Percentiles rank a stretch among this genome's conserved stretches.
Evolutionary conservation across 2,797 vertebrate genomes (phyloP).

Genomic region (Lepidocolaptes lacrymiger): DNA sequence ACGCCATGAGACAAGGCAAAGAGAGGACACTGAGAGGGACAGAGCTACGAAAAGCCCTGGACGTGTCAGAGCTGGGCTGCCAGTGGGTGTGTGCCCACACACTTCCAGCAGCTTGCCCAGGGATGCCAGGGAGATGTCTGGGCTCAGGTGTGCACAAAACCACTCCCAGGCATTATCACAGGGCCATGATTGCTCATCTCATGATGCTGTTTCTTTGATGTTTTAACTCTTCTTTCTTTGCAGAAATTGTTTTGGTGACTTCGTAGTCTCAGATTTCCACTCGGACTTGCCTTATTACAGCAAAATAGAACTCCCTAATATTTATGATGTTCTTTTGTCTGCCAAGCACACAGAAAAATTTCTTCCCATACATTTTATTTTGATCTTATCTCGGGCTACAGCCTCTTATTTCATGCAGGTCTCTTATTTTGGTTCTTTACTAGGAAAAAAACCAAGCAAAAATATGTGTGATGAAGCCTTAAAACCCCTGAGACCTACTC

Average conservation of each 20-base stretch:
- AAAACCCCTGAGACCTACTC: background rate
- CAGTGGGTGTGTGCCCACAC: accelerated
- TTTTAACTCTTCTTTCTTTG: background rate
- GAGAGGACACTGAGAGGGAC: background rate
- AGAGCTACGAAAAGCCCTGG: background rate
- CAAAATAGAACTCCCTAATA: background rate
- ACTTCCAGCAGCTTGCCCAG: background rate
- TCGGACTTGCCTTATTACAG: background rate
- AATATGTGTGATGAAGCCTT: background rate
- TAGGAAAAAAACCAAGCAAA: background rate
- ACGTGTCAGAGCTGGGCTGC: accelerated
- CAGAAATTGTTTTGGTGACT: background rate
- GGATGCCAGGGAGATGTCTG: background rate
- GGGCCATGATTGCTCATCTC: background rate
- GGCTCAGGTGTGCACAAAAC: background rate
- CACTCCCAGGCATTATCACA: background rate
- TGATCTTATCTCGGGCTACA: conserved; percentile 17
- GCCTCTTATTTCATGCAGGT: background rate
- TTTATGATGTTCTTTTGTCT: conserved; percentile 19
- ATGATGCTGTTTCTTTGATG: background rate
- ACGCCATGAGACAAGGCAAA: too few relatives aligned
- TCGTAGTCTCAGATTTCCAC: background rate
- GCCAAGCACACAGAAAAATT: background rate
- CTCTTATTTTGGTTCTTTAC: background rate
- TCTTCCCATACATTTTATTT: background rate